Conservation (phyloP, 2,888 invertebrate species). For the Eueremaeus valkanovi region DNA sequence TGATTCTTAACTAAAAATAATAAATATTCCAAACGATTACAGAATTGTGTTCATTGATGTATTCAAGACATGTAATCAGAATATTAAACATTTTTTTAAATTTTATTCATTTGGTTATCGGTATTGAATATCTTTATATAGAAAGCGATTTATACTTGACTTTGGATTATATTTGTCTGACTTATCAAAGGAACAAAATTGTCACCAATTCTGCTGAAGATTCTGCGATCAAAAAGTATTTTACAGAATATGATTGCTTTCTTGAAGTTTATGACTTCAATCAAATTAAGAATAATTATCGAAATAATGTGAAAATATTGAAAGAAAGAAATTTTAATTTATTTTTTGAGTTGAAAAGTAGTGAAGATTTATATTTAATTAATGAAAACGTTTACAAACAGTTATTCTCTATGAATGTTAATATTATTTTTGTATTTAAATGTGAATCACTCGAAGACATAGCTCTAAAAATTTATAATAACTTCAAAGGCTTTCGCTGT, state of each 20-base stretch:
- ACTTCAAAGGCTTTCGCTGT: background rate
- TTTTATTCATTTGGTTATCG: background rate
- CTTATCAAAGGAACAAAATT: background rate
- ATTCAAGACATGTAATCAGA: background rate
- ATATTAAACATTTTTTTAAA: background rate
- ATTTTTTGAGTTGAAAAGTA: background rate
- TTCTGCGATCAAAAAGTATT: background rate
- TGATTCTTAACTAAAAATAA: no score
- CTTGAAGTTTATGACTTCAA: background rate
- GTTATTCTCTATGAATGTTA: background rate
- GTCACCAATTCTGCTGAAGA: background rate
- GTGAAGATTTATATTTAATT: background rate
- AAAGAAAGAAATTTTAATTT: background rate
- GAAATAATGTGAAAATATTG: background rate
- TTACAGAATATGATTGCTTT: background rate
- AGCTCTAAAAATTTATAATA: background rate
- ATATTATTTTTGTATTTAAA: constrained; percentile 49
- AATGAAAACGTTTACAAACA: background rate
- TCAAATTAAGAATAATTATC: background rate
- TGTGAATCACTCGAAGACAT: background rate
- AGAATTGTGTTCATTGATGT: no score
- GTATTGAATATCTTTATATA: background rate
- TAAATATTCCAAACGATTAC: no score
- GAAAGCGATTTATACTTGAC: background rate
- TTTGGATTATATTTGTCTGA: background rate